These are phyloP conservation scores for Bicyclus anynana DNA, from an alignment of 1,140 invertebrate species.

Conservation along the genomic window DNA sequence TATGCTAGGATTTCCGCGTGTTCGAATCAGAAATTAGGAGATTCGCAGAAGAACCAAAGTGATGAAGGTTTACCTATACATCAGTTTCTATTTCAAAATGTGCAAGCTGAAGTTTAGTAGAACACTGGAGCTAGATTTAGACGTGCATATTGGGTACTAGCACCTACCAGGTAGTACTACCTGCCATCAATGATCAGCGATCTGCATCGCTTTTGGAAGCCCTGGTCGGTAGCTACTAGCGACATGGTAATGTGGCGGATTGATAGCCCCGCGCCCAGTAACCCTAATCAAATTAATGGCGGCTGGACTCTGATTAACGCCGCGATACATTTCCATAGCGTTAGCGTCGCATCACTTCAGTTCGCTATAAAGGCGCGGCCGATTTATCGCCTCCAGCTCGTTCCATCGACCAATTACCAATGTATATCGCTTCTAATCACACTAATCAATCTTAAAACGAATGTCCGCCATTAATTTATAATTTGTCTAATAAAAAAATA, in stretches of 20 bases:
- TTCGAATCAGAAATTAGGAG: too few species aligned
- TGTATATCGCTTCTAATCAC: slow-evolving; percentile 9
- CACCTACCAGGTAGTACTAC: too few species aligned
- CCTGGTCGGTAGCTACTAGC: slow-evolving; percentile 34
- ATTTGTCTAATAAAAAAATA: too few species aligned
- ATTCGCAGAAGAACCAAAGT: too few species aligned
- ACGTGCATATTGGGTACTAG: too few species aligned
- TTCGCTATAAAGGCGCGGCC: slow-evolving; percentile 46
- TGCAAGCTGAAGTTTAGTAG: too few species aligned
- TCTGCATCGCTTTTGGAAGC: slow-evolving; percentile 30
- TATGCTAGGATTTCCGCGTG: too few species aligned
- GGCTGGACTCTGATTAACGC: slow-evolving; percentile 70
- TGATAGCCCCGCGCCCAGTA: slow-evolving; percentile 73
- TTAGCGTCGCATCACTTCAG: slow-evolving; percentile 31
- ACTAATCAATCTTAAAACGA: slow-evolving; percentile 5
- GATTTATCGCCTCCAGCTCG: slow-evolving; percentile 59
- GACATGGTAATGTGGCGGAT: slow-evolving; percentile 69
- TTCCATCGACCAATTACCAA: slow-evolving; percentile 33
- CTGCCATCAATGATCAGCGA: too few species aligned
- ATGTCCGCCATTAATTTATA: background rate
- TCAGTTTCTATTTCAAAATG: too few species aligned
- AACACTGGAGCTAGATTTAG: too few species aligned
- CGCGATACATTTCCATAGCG: slow-evolving; percentile 67
- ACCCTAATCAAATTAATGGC: slow-evolving; percentile 75
- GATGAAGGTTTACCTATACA: too few species aligned